These are phyloP conservation scores for Archilochus colubris DNA, from an alignment of 2,113 vertebrate species.

Conservation along the genomic window DNA sequence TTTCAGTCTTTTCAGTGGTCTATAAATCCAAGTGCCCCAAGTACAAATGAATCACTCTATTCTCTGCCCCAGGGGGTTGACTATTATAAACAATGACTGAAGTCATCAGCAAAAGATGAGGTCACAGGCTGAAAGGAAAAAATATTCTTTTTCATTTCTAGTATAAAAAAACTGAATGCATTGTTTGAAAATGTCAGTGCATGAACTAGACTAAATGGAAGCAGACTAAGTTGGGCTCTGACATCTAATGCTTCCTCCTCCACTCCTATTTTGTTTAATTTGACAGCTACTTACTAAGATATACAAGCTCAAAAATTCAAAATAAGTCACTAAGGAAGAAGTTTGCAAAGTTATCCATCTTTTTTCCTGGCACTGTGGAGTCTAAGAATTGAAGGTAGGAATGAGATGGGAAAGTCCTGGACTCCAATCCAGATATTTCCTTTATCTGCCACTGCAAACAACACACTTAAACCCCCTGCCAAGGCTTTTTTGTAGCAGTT, in stretches of 20 bases:
- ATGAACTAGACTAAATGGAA: constrained; percentile 62
- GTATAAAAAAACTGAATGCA: constrained; percentile 50
- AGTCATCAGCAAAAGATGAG: constrained; percentile 52
- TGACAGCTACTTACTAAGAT: constrained; percentile 36
- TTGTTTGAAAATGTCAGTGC: constrained; percentile 69
- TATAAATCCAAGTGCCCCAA: constrained; percentile 63
- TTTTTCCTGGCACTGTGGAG: neutral
- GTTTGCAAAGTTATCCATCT: neutral
- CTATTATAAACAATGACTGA: constrained; percentile 71
- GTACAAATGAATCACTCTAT: constrained; percentile 66
- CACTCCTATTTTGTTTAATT: constrained; percentile 45
- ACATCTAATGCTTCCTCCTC: constrained; percentile 35
- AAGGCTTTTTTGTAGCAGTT: neutral
- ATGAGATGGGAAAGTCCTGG: neutral
- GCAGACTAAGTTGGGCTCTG: constrained; percentile 34
- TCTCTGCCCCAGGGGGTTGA: constrained; percentile 59
- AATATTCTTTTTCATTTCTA: constrained; percentile 66
- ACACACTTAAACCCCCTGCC: neutral
- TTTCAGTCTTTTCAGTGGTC: constrained; percentile 58
- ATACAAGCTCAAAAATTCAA: constrained; percentile 18
- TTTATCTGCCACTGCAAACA: neutral
- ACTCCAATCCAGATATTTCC: fast-evolving
- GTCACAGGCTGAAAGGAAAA: constrained; percentile 58
- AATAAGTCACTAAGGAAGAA: neutral
- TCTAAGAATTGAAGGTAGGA: neutral